phyloP scores from a whole-genome alignment of 2,113 vertebrate genomes.

The Tragelaphus buxtoni region DNA sequence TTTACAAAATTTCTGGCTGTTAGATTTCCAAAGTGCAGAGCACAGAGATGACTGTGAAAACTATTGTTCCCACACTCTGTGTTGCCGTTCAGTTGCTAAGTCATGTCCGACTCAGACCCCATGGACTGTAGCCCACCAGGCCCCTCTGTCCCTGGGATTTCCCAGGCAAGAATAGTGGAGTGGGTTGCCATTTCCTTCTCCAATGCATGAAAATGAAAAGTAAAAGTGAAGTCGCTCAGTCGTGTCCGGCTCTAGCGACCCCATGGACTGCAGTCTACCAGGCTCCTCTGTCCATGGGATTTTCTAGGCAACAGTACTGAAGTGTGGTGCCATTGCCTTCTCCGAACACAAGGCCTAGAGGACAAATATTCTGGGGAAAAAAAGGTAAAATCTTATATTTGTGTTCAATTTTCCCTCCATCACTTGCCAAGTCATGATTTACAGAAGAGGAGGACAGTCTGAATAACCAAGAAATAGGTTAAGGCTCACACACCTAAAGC shows the following conservation, averaged over 20 bases:
- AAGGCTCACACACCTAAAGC: background rate
- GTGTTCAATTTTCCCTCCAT: background rate
- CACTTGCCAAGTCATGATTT: background rate
- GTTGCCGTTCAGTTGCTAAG: background rate
- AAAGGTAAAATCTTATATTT: no score
- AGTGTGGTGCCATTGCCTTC: no score
- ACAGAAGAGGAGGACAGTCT: background rate
- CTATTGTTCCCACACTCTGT: background rate
- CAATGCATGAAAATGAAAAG: no score
- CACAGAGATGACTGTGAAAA: background rate
- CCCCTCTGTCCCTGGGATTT: background rate
- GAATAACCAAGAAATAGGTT: background rate
- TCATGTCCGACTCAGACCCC: background rate
- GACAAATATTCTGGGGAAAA: no score
- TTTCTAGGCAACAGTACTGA: background rate
- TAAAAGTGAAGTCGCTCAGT: no score
- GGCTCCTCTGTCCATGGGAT: no score
- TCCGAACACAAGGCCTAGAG: background rate
- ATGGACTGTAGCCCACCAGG: background rate
- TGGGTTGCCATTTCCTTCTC: background rate
- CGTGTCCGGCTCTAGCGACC: no score
- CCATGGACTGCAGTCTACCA: no score
- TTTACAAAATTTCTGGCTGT: background rate
- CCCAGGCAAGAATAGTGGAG: background rate
- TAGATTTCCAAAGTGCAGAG: background rate